phyloP scores from a whole-genome alignment of 2,888 invertebrate species.

The Uropetala carovei region DNA sequence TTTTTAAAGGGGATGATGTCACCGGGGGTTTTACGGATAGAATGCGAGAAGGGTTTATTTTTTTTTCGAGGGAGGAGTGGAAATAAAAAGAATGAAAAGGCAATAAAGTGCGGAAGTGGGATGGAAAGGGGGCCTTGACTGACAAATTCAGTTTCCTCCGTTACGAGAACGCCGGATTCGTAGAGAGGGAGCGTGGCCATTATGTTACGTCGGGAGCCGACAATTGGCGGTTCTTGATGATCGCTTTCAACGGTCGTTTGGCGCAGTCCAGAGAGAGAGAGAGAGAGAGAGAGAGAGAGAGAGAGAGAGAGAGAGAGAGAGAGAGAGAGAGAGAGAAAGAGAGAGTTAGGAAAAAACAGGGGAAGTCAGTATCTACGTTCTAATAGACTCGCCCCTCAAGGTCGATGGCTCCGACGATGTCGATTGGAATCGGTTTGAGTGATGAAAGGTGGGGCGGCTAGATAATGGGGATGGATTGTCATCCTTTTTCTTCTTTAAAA shows the following conservation, averaged over 20 bases:
- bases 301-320: too few relatives aligned
- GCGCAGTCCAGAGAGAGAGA: background rate
- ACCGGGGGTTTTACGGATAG: background rate
- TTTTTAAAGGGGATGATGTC: background rate
- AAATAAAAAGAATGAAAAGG: background rate
- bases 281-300: too few relatives aligned
- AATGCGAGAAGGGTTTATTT: too few relatives aligned
- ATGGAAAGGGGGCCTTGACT: background rate
- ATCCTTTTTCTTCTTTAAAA: too few relatives aligned
- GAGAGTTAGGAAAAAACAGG: too few relatives aligned
- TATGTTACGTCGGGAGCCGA: background rate
- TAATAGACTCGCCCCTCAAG: too few relatives aligned
- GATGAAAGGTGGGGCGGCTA: too few relatives aligned
- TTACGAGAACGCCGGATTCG: background rate
- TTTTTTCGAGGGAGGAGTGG: too few relatives aligned
- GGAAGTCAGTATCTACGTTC: too few relatives aligned
- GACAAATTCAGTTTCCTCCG: conserved; percentile 35
- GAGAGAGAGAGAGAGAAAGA: background rate
- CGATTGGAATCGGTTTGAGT: too few relatives aligned
- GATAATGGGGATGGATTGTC: too few relatives aligned
- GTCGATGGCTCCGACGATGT: too few relatives aligned
- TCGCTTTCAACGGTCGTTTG: background rate
- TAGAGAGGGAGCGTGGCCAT: background rate
- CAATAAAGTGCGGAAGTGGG: background rate
- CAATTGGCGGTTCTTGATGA: background rate